phyloP scores from a whole-genome alignment of 2,797 vertebrate genomes.

The Gadopsis marmoratus region DNA sequence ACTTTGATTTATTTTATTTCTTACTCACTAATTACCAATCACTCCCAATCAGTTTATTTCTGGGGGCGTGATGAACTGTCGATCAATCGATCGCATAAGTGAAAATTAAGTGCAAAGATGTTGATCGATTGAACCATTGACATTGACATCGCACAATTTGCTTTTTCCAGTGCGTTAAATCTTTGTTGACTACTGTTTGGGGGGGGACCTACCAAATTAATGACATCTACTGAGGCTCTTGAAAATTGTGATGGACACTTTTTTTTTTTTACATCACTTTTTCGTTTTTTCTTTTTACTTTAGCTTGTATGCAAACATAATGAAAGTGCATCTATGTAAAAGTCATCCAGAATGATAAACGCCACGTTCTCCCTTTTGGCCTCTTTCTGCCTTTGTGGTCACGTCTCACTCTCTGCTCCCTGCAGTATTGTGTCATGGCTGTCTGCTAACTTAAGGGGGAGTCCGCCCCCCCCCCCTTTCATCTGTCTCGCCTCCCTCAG shows the following conservation, averaged over 20 bases:
- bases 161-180: not conserved
- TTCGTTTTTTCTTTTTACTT: too few relatives aligned
- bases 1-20: conserved; percentile 8
- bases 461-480: conserved; percentile 36
- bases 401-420: conserved; percentile 25
- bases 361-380: conserved; percentile 1
- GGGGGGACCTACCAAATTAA: not conserved
- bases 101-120: not conserved
- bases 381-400: conserved; percentile 34
- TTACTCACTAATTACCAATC: conserved; percentile 10
- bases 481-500: conserved; percentile 69
- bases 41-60: too few relatives aligned
- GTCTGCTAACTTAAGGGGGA: conserved; percentile 61
- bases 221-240: not conserved
- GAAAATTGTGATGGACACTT: too few relatives aligned
- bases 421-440: conserved; percentile 54
- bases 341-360: not conserved
- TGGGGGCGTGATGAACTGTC: too few relatives aligned
- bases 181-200: not conserved
- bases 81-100: not conserved
- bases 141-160: not conserved
- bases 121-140: not conserved
- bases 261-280: too few relatives aligned
- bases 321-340: not conserved
- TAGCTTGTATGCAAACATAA: not conserved